Percentiles rank a stretch among this genome's conserved stretches.
These are phyloP conservation scores for Akabosia matsudoensis DNA, from an alignment of 1,140 invertebrate species.

Conservation along the genomic window DNA sequence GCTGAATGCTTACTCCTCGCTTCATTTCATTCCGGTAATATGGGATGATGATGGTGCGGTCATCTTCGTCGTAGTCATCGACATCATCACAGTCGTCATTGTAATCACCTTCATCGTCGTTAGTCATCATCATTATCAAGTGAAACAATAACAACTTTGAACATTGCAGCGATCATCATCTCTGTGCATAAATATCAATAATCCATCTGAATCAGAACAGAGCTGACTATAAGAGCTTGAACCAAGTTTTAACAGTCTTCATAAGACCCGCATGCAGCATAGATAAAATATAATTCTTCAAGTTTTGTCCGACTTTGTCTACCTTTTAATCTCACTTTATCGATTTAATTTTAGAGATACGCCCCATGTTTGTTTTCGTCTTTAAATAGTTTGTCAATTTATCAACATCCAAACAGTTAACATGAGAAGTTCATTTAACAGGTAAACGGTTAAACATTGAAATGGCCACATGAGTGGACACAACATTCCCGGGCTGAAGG, in stretches of 20 bases:
- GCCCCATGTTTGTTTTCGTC: slow-evolving; percentile 11
- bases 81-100: neutral
- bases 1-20: neutral
- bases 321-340: neutral
- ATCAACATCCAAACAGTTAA: neutral
- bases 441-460: too few species aligned
- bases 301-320: slow-evolving; percentile 1
- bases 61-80: slow-evolving; percentile 20
- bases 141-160: slow-evolving; percentile 5
- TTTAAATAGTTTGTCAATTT: too few species aligned
- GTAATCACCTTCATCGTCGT: slow-evolving; percentile 20
- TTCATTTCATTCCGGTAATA: slow-evolving; percentile 2
- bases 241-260: too few species aligned
- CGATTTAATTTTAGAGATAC: neutral
- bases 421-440: too few species aligned
- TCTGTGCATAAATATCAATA: too few species aligned
- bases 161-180: slow-evolving; percentile 17
- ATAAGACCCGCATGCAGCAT: too few species aligned
- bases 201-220: slow-evolving; percentile 6
- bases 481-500: neutral
- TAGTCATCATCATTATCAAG: too few species aligned
- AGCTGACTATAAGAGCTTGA: too few species aligned
- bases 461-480: too few species aligned
- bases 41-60: too few species aligned
- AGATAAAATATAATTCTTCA: too few species aligned